Evolutionary conservation across 2,797 vertebrate species (phyloP), one percentile per base, ranked within the genome.

Genomic region (Cynodonichthys magdalenae): DNA sequence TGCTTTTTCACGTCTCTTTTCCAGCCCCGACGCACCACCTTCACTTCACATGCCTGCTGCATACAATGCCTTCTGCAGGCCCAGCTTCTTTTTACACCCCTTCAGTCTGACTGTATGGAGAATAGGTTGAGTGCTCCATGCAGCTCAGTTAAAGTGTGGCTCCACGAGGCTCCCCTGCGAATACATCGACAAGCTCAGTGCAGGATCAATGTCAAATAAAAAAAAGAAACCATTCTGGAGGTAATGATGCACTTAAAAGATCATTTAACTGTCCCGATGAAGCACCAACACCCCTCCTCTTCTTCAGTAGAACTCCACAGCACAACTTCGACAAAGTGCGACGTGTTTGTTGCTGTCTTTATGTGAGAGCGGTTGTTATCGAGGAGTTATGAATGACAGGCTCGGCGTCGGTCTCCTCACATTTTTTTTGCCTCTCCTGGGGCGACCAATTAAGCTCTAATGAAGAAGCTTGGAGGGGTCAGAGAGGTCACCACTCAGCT

Each of bases 341-440:
- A 85, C 41, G 59, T 42, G 74, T 75, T 36, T 53, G 20, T 20
- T 1, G 67, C 74, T 72, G 63, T 75, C 74, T 75, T 71, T 50
- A 86, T 74, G 87, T 87, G 81, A 87, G 75, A 60, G 63, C 74
- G 83, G 67, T 64, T 86, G 79, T 80, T 80, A 77, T 29, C 1
- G n/a, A 52, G 82, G 86, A 87, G 86, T 89, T 88, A 82, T 80
- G 81, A 73, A 74, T 84, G 77, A 63, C 87, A 81, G 82, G 72
- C 81, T 55, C 47, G 63, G 86, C 42, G 83, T 85, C 64, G 73
- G 63, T 84, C 63, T 82, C 67, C 77, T 85, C 87, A 80, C 87
- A 71, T 24, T 24, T 2, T 24, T 24, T 24, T 75, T 15, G 15
- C 42, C 36, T 55, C 44, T 39, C 29, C 34, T n/a, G 49, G 19